phyloP scores from a whole-genome alignment of 92 coral and sea anemone genomes.

The Paramuricea clavata region DNA sequence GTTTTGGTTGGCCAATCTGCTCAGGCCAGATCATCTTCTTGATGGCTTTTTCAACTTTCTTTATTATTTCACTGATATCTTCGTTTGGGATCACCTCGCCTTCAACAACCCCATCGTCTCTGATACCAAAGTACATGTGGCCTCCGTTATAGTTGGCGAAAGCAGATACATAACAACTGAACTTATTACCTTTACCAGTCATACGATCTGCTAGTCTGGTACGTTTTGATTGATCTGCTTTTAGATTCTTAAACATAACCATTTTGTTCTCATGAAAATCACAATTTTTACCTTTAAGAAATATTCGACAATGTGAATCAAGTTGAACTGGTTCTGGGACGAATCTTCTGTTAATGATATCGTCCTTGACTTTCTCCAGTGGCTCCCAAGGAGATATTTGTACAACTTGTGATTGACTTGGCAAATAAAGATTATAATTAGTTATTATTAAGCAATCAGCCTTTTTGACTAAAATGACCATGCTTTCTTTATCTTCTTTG shows the following conservation, averaged over 20 bases:
- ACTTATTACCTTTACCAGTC: not conserved
- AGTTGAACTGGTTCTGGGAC: not conserved
- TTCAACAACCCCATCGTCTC: slow-evolving; percentile 46
- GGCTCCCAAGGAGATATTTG: not conserved
- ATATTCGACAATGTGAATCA: not conserved
- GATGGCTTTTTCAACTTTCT: slow-evolving; percentile 13
- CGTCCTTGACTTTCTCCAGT: not conserved
- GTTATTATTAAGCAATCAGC: not conserved
- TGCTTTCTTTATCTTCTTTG: not conserved
- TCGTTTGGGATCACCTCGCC: slow-evolving; percentile 31
- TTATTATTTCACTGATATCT: slow-evolving; percentile 10
- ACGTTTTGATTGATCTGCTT: slow-evolving; percentile 24
- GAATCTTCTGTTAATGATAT: not conserved
- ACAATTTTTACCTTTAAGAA: not conserved
- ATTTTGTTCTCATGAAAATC: slow-evolving; percentile 9
- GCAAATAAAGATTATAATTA: slow-evolving; percentile 30
- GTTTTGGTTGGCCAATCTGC: slow-evolving; percentile 28
- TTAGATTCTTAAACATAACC: slow-evolving; percentile 24
- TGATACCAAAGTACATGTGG: slow-evolving; percentile 43
- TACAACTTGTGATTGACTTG: slow-evolving; percentile 37
- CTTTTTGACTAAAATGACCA: not conserved
- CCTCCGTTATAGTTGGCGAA: not conserved
- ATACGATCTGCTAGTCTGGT: slow-evolving; percentile 45
- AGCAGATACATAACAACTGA: not conserved
- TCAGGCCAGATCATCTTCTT: slow-evolving; percentile 57